These are phyloP conservation scores for Ctenodactylus gundi DNA, from an alignment of 2,113 vertebrate genomes.

Conservation along the genomic window DNA sequence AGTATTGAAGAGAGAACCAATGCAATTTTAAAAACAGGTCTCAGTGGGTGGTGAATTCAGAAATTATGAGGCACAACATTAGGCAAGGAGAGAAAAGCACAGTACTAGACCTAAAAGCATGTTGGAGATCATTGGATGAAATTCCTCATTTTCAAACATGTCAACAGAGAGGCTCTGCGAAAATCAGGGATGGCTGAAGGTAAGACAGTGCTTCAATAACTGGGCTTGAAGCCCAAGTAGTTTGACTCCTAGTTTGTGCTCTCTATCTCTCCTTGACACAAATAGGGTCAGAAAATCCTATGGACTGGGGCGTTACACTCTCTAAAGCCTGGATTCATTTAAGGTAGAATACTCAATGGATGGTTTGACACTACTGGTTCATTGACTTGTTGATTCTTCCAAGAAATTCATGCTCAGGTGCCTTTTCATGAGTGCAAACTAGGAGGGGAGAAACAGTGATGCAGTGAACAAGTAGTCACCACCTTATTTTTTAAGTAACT, in stretches of 20 bases:
- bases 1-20: not conserved
- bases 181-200: not conserved
- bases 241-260: not conserved
- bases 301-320: not conserved
- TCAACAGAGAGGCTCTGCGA: not conserved
- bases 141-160: not conserved
- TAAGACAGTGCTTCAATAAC: not conserved
- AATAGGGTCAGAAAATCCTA: not conserved
- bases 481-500: not conserved
- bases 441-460: not conserved
- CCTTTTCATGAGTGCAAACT: no score
- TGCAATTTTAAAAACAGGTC: not conserved
- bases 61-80: not conserved
- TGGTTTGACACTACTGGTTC: not conserved
- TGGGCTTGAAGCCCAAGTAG: not conserved
- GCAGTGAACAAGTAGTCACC: not conserved
- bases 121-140: not conserved
- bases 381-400: not conserved
- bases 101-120: not conserved
- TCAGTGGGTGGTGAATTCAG: not conserved
- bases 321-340: no score
- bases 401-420: not conserved
- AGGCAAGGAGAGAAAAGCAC: not conserved
- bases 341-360: not conserved
- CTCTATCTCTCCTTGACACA: not conserved